Base-by-base conservation (phyloP, 2,113 vertebrate species). In the Anser brachyrhynchus region DNA sequence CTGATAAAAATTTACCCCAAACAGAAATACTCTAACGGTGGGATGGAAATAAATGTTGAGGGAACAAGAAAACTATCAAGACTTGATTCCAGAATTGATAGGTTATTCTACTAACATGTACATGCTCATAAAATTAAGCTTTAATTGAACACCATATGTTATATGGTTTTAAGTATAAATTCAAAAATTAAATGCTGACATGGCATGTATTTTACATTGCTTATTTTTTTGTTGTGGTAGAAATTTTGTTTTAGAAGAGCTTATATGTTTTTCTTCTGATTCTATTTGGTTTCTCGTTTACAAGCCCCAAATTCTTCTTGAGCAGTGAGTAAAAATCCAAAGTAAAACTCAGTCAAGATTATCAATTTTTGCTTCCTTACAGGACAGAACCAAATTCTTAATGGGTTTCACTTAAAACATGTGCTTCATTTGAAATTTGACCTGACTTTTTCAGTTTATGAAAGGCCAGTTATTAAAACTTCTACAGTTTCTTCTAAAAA, bases 1-100 rank as follows among this genome's bases (percentile, higher is more conserved):
- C 55, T 17, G 26, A 92, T 88, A 85, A 93, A 93, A 84, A n/a
- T 80, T 82, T 85, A 71, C 28, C 11, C 35, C 13, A 59, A 74
- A 58, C 43, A 51, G 29, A 66, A 94, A 90, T 61, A 46, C 4
- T 72, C 70, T 28, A 21, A 11, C 14, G 67, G 6, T 13, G 4
- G 2, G 2, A 65, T 80, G 23, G 44, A 84, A 65, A 44, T 35
- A 80, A 26, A 39, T 28, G 39, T 10, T 80, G 31, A 72, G 3
- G 3, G 35, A 84, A 28, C 8, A 59, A 70, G 14, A 55, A 86
- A 78, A 73, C 16, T 33, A 54, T 33, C 13, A 11, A 6, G 52
- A 15, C 3, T 69, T 49, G 3, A 78, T 84, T 89, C 73, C 35
- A 75, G 26, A 71, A 90, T 35, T 43, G 64, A 2, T 15, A 39